These are phyloP conservation scores for Catostomus latipinnis DNA, from an alignment of 2,797 vertebrate genomes.

Conservation along the genomic window DNA sequence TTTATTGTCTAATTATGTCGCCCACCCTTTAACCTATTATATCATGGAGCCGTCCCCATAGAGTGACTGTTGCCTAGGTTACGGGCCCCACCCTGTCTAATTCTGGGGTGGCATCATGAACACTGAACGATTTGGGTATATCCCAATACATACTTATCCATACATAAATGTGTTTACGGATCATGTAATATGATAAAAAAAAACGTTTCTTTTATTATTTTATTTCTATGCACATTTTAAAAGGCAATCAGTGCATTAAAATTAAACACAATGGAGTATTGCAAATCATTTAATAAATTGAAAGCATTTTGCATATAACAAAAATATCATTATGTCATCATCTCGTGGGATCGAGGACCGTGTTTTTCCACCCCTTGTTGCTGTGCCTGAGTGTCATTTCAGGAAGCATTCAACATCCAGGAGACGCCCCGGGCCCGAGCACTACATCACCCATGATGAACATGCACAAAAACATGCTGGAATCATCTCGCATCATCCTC, in stretches of 20 bases:
- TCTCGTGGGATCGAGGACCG: constrained; percentile 25
- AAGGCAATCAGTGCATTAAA: too few species aligned
- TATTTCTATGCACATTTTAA: too few species aligned
- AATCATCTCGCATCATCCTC: neutral
- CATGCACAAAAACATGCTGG: neutral
- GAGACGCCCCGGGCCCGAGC: constrained; percentile 42
- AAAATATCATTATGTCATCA: constrained; percentile 3
- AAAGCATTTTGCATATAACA: neutral
- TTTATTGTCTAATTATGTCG: constrained; percentile 42
- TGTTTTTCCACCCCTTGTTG: constrained; percentile 62
- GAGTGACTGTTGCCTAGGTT: constrained; percentile 56
- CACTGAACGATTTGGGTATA: neutral
- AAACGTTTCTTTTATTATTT: too few species aligned
- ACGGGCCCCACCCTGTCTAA: constrained; percentile 57
- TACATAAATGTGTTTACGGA: neutral
- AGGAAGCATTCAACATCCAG: constrained; percentile 61
- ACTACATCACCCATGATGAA: constrained; percentile 21
- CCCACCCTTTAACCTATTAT: constrained; percentile 22
- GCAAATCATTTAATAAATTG: neutral
- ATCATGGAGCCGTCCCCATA: constrained; percentile 42
- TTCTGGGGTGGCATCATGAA: constrained; percentile 5
- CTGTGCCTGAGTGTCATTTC: constrained; percentile 65
- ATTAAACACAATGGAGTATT: neutral
- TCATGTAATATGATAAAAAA: too few species aligned
- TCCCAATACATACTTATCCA: neutral